A percentile compares a stretch with the other conserved stretches of the same genome.
phyloP scores from a whole-genome alignment of 2,797 vertebrate species.

The Bryconaethiops microstoma region DNA sequence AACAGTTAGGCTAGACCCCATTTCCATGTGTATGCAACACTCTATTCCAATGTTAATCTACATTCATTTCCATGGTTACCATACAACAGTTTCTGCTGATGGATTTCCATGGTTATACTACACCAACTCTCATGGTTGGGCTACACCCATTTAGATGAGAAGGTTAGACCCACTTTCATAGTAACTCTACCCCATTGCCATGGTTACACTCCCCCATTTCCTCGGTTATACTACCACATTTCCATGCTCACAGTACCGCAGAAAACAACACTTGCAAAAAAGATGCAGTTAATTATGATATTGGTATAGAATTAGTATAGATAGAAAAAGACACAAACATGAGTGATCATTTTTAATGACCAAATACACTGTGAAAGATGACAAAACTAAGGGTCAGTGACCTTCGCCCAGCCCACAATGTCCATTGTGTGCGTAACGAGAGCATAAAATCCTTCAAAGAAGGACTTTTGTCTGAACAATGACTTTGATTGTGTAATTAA shows the following conservation, averaged over 20 bases:
- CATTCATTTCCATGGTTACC: not conserved
- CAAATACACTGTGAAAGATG: not conserved
- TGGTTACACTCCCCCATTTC: not conserved
- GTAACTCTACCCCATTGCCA: not conserved
- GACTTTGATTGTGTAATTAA: constrained; percentile 33
- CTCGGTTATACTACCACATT: too few relatives aligned
- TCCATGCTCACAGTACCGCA: too few relatives aligned
- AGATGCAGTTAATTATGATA: too few relatives aligned
- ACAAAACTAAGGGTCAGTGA: constrained; percentile 3
- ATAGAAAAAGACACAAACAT: not conserved
- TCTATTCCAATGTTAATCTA: not conserved
- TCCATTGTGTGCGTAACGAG: not conserved
- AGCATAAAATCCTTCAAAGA: constrained; percentile 17
- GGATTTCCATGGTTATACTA: too few relatives aligned
- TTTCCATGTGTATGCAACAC: not conserved
- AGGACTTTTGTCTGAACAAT: not conserved
- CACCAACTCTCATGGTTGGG: not conserved
- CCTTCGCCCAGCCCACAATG: not conserved
- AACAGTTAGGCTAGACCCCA: not conserved
- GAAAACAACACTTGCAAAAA: too few relatives aligned
- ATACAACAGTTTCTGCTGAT: not conserved
- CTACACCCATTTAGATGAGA: not conserved
- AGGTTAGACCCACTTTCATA: not conserved
- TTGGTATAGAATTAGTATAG: too few relatives aligned
- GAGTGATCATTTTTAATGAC: constrained; percentile 17